These are phyloP conservation scores for Euplexia lucipara DNA, from an alignment of 2,888 invertebrate species.

Conservation along the genomic window DNA sequence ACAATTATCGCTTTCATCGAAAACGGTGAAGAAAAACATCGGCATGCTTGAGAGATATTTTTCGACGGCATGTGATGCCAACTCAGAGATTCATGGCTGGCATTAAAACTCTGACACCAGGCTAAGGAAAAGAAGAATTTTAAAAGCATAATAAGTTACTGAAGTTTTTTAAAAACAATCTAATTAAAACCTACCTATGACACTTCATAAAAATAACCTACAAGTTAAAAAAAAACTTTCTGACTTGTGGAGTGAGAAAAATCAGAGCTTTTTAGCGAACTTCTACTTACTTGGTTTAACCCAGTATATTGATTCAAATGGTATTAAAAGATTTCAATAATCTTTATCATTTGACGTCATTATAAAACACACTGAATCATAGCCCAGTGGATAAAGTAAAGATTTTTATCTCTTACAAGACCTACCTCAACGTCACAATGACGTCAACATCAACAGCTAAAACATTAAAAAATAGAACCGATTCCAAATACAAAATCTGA, in stretches of 20 bases:
- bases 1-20: too few species aligned
- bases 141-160: too few species aligned
- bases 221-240: too few species aligned
- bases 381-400: neutral
- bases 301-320: conserved; percentile 14
- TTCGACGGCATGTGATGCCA: too few species aligned
- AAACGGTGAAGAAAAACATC: too few species aligned
- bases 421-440: conserved; percentile 30
- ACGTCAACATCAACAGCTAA: neutral
- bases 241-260: neutral
- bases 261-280: neutral
- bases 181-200: too few species aligned
- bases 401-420: conserved; percentile 30
- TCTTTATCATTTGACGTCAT: conserved; percentile 21
- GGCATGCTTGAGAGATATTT: too few species aligned
- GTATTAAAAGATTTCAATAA: neutral
- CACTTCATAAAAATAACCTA: too few species aligned
- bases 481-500: conserved; percentile 40
- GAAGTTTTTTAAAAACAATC: too few species aligned
- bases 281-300: conserved; percentile 7
- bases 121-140: too few species aligned
- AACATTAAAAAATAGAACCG: conserved; percentile 20
- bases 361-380: conserved; percentile 27
- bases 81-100: too few species aligned
- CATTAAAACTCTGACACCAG: too few species aligned